Conservation (phyloP, 2,113 vertebrate genomes). For the Platichthys flesus region DNA sequence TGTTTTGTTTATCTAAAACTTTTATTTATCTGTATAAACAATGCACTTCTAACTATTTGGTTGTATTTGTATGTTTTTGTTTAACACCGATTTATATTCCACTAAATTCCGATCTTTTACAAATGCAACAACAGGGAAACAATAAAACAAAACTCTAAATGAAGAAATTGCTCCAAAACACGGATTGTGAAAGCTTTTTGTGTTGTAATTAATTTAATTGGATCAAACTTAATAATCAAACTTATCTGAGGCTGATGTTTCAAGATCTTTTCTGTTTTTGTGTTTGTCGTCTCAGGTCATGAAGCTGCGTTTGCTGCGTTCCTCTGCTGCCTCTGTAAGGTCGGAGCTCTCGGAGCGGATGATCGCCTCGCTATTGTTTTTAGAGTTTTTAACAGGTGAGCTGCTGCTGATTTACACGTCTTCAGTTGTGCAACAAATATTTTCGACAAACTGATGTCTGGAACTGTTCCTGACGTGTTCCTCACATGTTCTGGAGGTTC, state of each 20-base stretch:
- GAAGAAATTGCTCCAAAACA: too few relatives aligned
- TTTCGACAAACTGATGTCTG: neutral
- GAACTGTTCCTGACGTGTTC: too few relatives aligned
- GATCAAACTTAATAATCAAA: neutral
- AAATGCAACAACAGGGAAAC: neutral
- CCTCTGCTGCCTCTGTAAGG: slow-evolving; percentile 97
- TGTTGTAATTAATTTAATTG: too few relatives aligned
- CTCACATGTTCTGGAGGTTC: too few relatives aligned
- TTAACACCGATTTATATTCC: too few relatives aligned
- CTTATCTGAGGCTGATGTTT: neutral
- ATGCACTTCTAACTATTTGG: too few relatives aligned
- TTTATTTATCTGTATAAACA: too few relatives aligned
- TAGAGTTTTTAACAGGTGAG: slow-evolving; percentile 92
- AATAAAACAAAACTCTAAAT: neutral
- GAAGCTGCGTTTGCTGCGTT: slow-evolving; percentile 97
- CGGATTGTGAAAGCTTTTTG: too few relatives aligned
- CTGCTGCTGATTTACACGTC: neutral
- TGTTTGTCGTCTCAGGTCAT: slow-evolving; percentile 83
- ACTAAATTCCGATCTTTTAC: too few relatives aligned
- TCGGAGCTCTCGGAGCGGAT: slow-evolving; percentile 88
- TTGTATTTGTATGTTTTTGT: too few relatives aligned
- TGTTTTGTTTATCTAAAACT: too few relatives aligned
- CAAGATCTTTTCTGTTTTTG: neutral
- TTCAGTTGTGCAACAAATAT: neutral
- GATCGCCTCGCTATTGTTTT: slow-evolving; percentile 96